These are phyloP conservation scores for Carcharodon carcharias DNA, from an alignment of 2,797 vertebrate genomes.

Conservation along the genomic window DNA sequence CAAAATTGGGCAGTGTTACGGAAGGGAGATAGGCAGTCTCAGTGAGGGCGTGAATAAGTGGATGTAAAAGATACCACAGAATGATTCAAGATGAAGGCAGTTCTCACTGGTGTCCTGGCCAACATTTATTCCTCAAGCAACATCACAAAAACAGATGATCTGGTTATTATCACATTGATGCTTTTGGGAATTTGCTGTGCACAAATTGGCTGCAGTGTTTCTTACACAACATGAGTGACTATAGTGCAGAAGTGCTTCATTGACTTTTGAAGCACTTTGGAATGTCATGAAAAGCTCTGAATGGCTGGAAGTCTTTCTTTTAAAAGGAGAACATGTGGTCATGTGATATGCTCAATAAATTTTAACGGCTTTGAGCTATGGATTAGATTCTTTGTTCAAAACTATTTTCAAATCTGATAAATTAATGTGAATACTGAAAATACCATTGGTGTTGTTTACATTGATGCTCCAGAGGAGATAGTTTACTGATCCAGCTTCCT, in stretches of 20 bases:
- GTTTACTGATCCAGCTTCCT: not conserved
- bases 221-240: not conserved
- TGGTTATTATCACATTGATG: not conserved
- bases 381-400: not conserved
- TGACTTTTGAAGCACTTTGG: not conserved
- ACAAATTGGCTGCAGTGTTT: not conserved
- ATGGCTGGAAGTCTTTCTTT: not conserved
- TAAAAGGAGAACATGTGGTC: not conserved
- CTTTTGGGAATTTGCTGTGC: not conserved
- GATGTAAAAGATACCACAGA: not conserved
- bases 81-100: not conserved
- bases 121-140: not conserved
- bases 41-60: not conserved
- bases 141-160: not conserved
- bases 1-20: too few relatives aligned
- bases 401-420: not conserved
- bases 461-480: not conserved
- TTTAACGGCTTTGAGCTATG: not conserved
- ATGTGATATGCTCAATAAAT: not conserved
- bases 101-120: not conserved
- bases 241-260: not conserved
- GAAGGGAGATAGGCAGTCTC: too few relatives aligned
- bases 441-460: not conserved
- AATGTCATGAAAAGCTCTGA: not conserved
- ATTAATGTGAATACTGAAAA: not conserved